Base-by-base conservation (phyloP, 2,888 invertebrate genomes). In the Mantis religiosa region DNA sequence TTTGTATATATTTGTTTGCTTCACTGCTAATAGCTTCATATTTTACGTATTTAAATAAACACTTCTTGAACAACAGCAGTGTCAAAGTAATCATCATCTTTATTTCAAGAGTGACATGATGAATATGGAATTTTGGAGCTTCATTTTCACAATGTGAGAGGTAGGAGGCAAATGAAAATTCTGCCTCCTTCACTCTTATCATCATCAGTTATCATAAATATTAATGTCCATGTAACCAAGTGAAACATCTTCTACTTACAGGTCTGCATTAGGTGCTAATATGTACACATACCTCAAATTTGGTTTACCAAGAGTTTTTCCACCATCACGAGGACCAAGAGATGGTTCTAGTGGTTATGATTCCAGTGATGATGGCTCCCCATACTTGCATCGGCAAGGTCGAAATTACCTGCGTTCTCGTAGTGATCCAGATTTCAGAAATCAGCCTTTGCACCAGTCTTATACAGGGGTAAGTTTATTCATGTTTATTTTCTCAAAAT, bases 261-360 rank as follows among this genome's bases (percentile, higher is more conserved):
- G 97, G 93, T 97, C 97, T 89, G 97, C 98, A 0, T 94, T 98
- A 90, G 98, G 98, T 84, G 97, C 97, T 84, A 98, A 98, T 92
- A 98, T 98, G 95, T 98, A 98, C 93, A 98, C 98, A 30, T 98
- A 98, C 93, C 94, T 98, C 90, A 98, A 98, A 93, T 98, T 98
- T 92, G 98, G 98, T 0, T 94, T 98, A 89, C 98, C 98, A 1
- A 95, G 98, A 88, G 98, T 98, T 3, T 96, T 98, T 92, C 98
- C 98, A 54, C 98, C 98, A 15, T 96, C 96, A 7, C 94, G 95
- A 20, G 94, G 94, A 14, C 93, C 93, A 89, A 95, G 97, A 87
- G 98, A 98, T 92, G 98, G 97, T 0, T 97, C 97, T n/a, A 98
- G 98, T 90, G 98, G 98, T 20, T 98, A 98, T 93, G 98, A 98